Evolutionary conservation across 2,113 vertebrate genomes (phyloP).

Genomic region (Columba livia): DNA sequence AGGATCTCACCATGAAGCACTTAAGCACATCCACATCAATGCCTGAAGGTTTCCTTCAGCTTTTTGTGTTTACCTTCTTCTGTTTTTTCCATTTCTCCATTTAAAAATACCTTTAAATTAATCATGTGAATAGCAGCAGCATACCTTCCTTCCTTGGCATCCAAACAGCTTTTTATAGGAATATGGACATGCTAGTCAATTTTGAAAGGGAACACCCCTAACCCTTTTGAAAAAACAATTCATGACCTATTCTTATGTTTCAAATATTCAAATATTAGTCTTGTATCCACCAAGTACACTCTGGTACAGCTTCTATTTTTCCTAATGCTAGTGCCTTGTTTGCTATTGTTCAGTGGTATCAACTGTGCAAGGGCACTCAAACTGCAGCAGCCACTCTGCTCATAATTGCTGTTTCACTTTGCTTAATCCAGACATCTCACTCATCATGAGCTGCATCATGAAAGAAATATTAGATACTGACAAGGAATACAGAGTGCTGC

Average conservation of each 20-base stretch:
- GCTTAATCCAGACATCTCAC: not conserved
- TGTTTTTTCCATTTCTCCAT: not conserved
- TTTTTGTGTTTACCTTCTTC: not conserved
- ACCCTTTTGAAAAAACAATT: not conserved
- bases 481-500: not conserved
- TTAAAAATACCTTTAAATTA: not conserved
- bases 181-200: fast-evolving
- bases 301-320: not conserved
- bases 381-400: not conserved
- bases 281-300: not conserved
- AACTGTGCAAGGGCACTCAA: not conserved
- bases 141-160: not conserved
- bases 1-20: not conserved
- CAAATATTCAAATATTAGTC: not conserved
- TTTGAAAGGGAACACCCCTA: not conserved
- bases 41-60: not conserved
- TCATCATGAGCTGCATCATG: fast-evolving
- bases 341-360: not conserved
- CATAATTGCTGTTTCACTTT: not conserved
- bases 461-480: not conserved
- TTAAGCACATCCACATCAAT: not conserved
- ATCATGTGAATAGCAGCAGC: not conserved
- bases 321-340: not conserved
- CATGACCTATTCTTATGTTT: not conserved
- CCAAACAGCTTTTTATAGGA: not conserved